Conservation (phyloP, 1,140 invertebrate genomes). For the Planococcus citri region DNA sequence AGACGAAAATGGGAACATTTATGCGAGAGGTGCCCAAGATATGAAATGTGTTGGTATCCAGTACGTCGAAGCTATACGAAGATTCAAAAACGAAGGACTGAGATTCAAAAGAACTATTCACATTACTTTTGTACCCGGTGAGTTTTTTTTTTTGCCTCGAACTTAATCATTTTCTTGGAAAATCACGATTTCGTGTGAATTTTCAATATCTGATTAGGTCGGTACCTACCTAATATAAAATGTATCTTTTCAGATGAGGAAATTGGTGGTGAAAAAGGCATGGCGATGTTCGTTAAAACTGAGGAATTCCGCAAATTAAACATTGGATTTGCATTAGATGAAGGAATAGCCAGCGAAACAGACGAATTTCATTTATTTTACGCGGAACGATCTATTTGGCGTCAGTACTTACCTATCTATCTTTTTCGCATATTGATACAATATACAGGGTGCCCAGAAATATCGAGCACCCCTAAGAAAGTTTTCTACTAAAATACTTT, state of each 20-base stretch:
- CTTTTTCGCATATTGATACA: too few relatives aligned
- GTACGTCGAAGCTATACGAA: slow-evolving; percentile 63
- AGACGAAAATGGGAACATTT: slow-evolving; percentile 66
- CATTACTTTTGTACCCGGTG: slow-evolving; percentile 69
- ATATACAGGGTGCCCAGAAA: too few relatives aligned
- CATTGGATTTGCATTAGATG: slow-evolving; percentile 79
- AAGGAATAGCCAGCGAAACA: slow-evolving; percentile 57
- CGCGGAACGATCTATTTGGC: slow-evolving; percentile 60
- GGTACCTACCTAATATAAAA: too few relatives aligned
- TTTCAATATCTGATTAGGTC: not conserved
- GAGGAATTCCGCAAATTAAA: slow-evolving; percentile 71
- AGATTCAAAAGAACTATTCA: slow-evolving; percentile 51
- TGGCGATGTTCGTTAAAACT: slow-evolving; percentile 65
- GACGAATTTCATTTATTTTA: slow-evolving; percentile 57
- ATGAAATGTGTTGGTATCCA: slow-evolving; percentile 74
- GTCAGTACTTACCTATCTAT: slow-evolving; percentile 38
- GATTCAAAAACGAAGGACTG: slow-evolving; percentile 44
- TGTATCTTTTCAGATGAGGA: slow-evolving; percentile 62
- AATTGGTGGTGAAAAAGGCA: slow-evolving; percentile 71
- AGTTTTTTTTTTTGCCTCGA: not conserved
- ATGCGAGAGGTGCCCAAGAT: slow-evolving; percentile 66
- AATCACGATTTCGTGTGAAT: too few relatives aligned
- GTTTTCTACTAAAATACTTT: too few relatives aligned
- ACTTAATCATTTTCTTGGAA: not conserved
- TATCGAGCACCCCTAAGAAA: not conserved